Evolutionary conservation across 2,888 invertebrate genomes (phyloP).

Genomic region (Kryphioiulus occultus): DNA sequence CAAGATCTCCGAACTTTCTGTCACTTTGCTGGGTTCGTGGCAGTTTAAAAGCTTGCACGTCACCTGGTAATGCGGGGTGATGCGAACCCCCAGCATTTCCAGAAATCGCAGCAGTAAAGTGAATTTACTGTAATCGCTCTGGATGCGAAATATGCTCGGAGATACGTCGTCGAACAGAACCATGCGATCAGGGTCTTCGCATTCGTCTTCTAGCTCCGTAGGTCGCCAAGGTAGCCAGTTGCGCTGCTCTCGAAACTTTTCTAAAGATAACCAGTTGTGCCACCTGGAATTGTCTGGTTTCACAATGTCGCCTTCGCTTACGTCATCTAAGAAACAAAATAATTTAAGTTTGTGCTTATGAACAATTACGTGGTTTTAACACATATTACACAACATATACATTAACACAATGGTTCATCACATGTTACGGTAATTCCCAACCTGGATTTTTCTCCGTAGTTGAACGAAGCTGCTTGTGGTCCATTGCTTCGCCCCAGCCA

Average conservation of each 20-base stretch:
- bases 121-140: conserved; percentile 52
- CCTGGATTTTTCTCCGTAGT: background rate
- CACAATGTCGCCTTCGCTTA: conserved; percentile 56
- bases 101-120: conserved; percentile 57
- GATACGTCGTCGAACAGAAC: conserved; percentile 62
- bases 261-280: conserved; percentile 61
- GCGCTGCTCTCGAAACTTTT: conserved; percentile 58
- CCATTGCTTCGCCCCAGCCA: conserved; percentile 61
- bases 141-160: conserved; percentile 52
- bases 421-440: background rate
- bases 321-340: background rate
- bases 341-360: background rate
- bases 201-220: conserved; percentile 57
- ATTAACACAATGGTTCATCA: no score
- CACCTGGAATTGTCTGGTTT: conserved; percentile 50
- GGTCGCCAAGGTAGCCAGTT: conserved; percentile 62
- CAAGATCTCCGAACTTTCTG: background rate
- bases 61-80: conserved; percentile 15
- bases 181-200: conserved; percentile 62
- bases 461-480: conserved; percentile 27
- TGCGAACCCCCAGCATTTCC: conserved; percentile 56
- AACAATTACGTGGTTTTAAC: background rate
- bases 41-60: conserved; percentile 42
- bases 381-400: background rate
- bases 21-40: conserved; percentile 31